Base-by-base conservation (phyloP, 2,888 invertebrate species). In the Dorcus hopei region DNA sequence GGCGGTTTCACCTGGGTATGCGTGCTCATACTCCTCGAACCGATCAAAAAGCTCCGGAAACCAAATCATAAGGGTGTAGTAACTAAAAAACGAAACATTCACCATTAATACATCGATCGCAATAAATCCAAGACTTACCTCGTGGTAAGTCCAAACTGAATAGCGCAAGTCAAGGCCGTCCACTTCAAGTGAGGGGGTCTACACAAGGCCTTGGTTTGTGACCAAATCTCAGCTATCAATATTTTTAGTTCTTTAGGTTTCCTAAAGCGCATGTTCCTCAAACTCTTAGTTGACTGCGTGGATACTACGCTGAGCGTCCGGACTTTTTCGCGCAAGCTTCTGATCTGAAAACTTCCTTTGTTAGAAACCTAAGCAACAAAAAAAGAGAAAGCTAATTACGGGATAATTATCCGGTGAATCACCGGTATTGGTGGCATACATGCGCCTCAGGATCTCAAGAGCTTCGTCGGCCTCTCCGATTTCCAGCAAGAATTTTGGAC, bases 11-110 rank as follows among this genome's bases (percentile, higher is more conserved):
- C 85, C 86, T 0, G 89, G 89, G 81, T 88, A 81, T 1, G 79
- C 74, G 26, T 77, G 73, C 72, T 90, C 90, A 74, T 86, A 91
- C 68, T 87, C 87, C 71, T 91, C 90, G 77, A 91, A 91, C 54
- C 93, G 87, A 77, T 87, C 87, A 80, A 94, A 94, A 69, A 94
- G 79, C 77, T 93, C 93, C 9, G 93, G 93, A 79, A 94, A 93
- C 94, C 94, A 95, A 75, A 94, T 86, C 90, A 93, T 93, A 45
- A 94, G 80, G 6, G 94, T 94, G 77, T 94, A 94, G 79, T 93
- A 94, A 73, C 94, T 94, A 80, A 9, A 79, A 49, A 41, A 52
- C 9, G 2, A 45, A 11, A 9, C 14, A 45, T 11, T 42, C 6
- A 5, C 14, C 26, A 33, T 33, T 0, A 14, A 16, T 11, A 42